Conservation (phyloP, 2,113 vertebrate genomes). For the Engraulis encrasicolus region DNA sequence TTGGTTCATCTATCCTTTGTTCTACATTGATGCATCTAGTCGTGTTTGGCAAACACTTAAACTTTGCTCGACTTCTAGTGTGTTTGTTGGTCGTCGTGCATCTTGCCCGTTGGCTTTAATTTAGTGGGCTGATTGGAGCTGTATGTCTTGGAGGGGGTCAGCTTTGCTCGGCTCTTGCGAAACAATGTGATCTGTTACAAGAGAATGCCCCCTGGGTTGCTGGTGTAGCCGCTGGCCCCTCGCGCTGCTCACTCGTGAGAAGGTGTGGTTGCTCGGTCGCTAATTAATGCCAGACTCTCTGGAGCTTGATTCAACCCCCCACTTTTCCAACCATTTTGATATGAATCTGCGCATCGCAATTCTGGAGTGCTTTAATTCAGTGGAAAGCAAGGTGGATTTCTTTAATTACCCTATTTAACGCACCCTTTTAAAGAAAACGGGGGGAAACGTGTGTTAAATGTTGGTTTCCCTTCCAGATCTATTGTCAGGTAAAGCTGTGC, state of each 20-base stretch:
- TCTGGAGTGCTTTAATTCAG: not conserved
- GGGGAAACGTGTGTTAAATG: not conserved
- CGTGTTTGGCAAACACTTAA: not conserved
- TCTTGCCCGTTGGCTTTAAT: not conserved
- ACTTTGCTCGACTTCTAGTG: not conserved
- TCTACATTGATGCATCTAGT: not conserved
- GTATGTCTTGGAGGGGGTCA: not conserved
- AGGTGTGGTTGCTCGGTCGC: constrained; percentile 15
- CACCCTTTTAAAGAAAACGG: too few relatives aligned
- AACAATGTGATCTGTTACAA: constrained; percentile 12
- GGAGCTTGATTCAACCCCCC: not conserved
- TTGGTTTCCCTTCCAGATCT: not conserved
- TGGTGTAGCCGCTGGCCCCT: not conserved
- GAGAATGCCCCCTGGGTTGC: not conserved
- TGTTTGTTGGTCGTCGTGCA: not conserved
- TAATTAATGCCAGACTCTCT: not conserved
- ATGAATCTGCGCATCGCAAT: not conserved
- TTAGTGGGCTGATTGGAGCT: not conserved
- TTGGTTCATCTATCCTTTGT: constrained; percentile 33
- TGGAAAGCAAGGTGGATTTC: not conserved
- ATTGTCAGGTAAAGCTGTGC: not conserved
- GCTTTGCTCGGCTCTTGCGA: not conserved
- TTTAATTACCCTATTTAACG: too few relatives aligned
- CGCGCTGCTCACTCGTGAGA: not conserved
- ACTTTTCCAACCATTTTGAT: not conserved